Evolutionary conservation across 1,140 invertebrate species (phyloP).

Genomic region (Arctopsyche grandis): DNA sequence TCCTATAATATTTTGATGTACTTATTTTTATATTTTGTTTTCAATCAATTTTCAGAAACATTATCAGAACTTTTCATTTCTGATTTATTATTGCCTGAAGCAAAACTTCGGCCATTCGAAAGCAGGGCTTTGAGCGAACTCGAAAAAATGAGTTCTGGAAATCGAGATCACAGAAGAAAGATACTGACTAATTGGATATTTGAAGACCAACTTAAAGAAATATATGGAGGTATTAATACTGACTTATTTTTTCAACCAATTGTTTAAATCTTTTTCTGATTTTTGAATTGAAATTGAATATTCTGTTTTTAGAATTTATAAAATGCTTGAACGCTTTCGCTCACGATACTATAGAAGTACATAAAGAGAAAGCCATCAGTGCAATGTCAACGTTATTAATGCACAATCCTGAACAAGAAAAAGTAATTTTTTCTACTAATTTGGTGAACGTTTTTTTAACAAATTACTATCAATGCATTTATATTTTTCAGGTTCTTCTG

Average conservation of each 20-base stretch:
- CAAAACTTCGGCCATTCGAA: constrained; percentile 79
- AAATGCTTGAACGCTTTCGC: constrained; percentile 64
- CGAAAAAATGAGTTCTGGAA: constrained; percentile 65
- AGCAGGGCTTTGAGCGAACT: constrained; percentile 71
- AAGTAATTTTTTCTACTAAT: constrained; percentile 65
- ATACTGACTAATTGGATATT: constrained; percentile 77
- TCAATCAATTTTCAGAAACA: constrained; percentile 63
- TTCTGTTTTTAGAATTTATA: constrained; percentile 57
- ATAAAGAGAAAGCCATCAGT: constrained; percentile 84
- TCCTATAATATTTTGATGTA: constrained; percentile 31
- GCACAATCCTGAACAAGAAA: constrained; percentile 89
- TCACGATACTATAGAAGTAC: constrained; percentile 71
- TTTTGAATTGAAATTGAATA: constrained; percentile 1
- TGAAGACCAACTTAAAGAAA: constrained; percentile 84
- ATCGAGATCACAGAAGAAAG: constrained; percentile 67
- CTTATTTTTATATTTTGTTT: constrained; percentile 39
- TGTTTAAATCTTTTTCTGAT: not conserved
- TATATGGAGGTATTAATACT: constrained; percentile 70
- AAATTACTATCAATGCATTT: not conserved
- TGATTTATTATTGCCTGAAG: constrained; percentile 77
- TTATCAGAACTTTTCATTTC: constrained; percentile 81
- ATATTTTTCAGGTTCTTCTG: constrained; percentile 75
- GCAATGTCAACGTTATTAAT: constrained; percentile 83
- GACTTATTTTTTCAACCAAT: not conserved
- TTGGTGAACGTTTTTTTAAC: not conserved